A percentile compares a stretch with the other conserved stretches of the same genome.
These are phyloP conservation scores for Leptarthrus brevirostris DNA, from an alignment of 2,888 invertebrate species.

Conservation along the genomic window DNA sequence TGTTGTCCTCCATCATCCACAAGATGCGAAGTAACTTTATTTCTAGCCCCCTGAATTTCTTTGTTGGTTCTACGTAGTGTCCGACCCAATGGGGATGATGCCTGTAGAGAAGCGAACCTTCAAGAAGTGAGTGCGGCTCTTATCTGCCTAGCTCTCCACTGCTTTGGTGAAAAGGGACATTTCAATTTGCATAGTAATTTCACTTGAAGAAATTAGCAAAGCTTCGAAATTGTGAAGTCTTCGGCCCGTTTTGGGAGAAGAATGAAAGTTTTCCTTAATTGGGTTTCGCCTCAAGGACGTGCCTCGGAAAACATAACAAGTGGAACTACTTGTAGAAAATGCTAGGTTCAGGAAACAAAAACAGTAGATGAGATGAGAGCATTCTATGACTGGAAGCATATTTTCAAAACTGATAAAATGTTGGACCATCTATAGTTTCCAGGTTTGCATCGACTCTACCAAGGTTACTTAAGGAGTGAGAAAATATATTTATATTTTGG, in stretches of 20 bases:
- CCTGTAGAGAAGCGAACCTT: background rate
- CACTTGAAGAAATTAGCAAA: slow-evolving; percentile 37
- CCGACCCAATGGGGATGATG: background rate
- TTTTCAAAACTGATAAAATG: too few relatives aligned
- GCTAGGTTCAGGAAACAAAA: too few relatives aligned
- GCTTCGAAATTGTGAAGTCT: background rate
- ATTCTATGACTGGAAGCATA: too few relatives aligned
- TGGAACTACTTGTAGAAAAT: too few relatives aligned
- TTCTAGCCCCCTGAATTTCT: background rate
- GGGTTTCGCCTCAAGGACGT: too few relatives aligned
- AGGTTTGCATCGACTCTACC: too few relatives aligned
- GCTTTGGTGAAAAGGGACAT: slow-evolving; percentile 16
- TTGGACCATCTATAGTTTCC: too few relatives aligned
- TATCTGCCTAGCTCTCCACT: background rate
- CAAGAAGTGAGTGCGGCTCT: background rate
- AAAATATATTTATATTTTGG: too few relatives aligned
- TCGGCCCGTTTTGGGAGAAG: slow-evolving; percentile 14
- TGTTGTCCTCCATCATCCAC: slow-evolving; percentile 28
- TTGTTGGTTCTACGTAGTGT: slow-evolving; percentile 20
- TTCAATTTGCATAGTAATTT: slow-evolving; percentile 49
- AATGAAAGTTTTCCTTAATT: slow-evolving; percentile 3
- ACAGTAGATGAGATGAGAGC: too few relatives aligned
- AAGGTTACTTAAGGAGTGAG: too few relatives aligned
- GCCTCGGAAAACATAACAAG: too few relatives aligned
- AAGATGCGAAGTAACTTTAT: slow-evolving; percentile 25